A percentile compares a stretch with the other conserved stretches of the same genome.
Evolutionary conservation across 2,888 invertebrate species (phyloP).

Genomic region (Eilema sororculum): DNA sequence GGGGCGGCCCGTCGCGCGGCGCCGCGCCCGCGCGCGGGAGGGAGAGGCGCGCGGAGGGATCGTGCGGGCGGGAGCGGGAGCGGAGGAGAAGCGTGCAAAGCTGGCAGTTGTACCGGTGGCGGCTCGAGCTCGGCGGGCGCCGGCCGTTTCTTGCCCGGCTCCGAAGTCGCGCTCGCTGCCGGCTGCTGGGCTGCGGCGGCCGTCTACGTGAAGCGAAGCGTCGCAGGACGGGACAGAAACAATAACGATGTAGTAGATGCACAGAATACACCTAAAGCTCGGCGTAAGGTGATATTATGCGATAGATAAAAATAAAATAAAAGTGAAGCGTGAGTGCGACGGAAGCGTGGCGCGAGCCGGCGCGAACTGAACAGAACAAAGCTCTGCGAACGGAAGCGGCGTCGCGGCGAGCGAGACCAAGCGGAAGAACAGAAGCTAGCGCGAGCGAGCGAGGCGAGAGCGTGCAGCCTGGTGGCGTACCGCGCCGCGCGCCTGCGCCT

Average conservation of each 20-base stretch:
- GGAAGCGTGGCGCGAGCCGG: slow-evolving; percentile 84
- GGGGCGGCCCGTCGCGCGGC: slow-evolving; percentile 65
- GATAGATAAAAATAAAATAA: slow-evolving; percentile 84
- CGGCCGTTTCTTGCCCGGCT: slow-evolving; percentile 98
- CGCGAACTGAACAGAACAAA: slow-evolving; percentile 83
- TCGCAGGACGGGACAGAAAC: slow-evolving; percentile 87
- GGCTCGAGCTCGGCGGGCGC: slow-evolving; percentile 88
- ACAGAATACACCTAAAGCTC: slow-evolving; percentile 87
- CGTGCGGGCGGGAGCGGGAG: slow-evolving; percentile 72
- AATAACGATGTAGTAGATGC: slow-evolving; percentile 87
- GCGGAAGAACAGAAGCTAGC: slow-evolving; percentile 85
- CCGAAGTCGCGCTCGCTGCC: slow-evolving; percentile 89
- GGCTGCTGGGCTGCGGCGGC: slow-evolving; percentile 88
- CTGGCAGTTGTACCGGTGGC: slow-evolving; percentile 96
- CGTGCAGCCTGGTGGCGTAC: slow-evolving; percentile 91
- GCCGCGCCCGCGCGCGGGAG: slow-evolving; percentile 61
- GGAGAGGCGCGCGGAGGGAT: slow-evolving; percentile 66
- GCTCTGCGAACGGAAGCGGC: slow-evolving; percentile 85
- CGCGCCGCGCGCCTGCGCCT: slow-evolving; percentile 98
- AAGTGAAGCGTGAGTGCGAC: slow-evolving; percentile 87
- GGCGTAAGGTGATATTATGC: slow-evolving; percentile 86
- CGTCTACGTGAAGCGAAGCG: slow-evolving; percentile 87
- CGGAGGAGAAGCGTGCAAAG: slow-evolving; percentile 89
- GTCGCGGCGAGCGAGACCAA: slow-evolving; percentile 84
- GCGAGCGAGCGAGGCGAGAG: slow-evolving; percentile 81